Evolutionary conservation across 2,113 vertebrate genomes (phyloP).

Genomic region (Mus musculus): GRCm39 chrX:7182001-7182500

Average conservation of each 20-base stretch:
- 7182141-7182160: constrained; percentile 22
- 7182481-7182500: neutral
- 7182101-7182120: constrained; percentile 12
- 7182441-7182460: constrained; percentile 23
- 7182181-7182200: constrained; percentile 43
- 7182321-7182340: constrained; percentile 54
- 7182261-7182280: constrained; percentile 45
- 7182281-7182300: constrained; percentile 28
- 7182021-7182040: neutral
- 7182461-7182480: constrained; percentile 56
- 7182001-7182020: constrained; percentile 27
- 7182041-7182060: constrained; percentile 6
- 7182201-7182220: constrained; percentile 14
- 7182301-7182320: constrained; percentile 8
- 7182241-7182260: constrained; percentile 53
- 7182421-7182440: constrained; percentile 44
- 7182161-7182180: neutral
- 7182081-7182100: constrained; percentile 46
- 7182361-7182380: constrained; percentile 19
- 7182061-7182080: constrained; percentile 5
- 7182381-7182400: constrained; percentile 15
- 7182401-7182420: neutral
- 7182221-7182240: neutral
- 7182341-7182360: constrained; percentile 19
- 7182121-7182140: constrained; percentile 51